Evolutionary conservation across 1,140 invertebrate genomes (phyloP), one percentile per base, ranked within the genome.

Genomic region (Centruroides sculpturatus): DNA sequence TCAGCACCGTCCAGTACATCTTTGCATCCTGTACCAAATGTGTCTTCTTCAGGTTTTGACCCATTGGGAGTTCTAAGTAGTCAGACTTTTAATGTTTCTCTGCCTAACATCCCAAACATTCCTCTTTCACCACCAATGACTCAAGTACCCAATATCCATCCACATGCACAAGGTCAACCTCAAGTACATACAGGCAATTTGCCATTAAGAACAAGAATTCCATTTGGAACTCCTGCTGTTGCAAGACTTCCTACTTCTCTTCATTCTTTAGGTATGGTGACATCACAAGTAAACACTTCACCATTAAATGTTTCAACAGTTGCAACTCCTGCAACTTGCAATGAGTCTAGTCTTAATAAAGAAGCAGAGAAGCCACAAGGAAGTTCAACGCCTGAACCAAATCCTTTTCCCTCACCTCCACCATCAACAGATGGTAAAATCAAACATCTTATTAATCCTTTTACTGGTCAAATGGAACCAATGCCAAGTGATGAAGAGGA

Each of bases 371-470:
- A 41, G 8, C 41, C 41, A 41, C 41, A 57, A 12, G 57, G 62
- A 34, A 63, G 55, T 48, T 63, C 62, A 35, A 63, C 62, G 13
- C 62, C 62, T 35, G 62, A 63, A 51, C 59, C 62, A 12, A 66
- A 59, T 47, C 66, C 66, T 48, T 67, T 62, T 56, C 65, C 66
- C 48, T 65, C 66, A 48, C 64, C 66, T 47, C 63, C 63, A 48
- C 57, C 60, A 23, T 60, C 61, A 81, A 83, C 66, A 78, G 81
- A 59, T 60, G 65, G 52, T 52, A 69, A 66, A 63, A 77, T 82
- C 54, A 83, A 86, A 69, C 86, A 86, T 76, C 80, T 92, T 3
- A 87, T 92, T 47, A 93, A 92, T 77, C 89, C 89, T 5, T 78
- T 89, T 63, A 91, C 89, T 5, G 89, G 89, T 11, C 82, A 87